These are phyloP conservation scores for Heliothis virescens DNA, from an alignment of 1,140 invertebrate genomes.

Conservation along the genomic window DNA sequence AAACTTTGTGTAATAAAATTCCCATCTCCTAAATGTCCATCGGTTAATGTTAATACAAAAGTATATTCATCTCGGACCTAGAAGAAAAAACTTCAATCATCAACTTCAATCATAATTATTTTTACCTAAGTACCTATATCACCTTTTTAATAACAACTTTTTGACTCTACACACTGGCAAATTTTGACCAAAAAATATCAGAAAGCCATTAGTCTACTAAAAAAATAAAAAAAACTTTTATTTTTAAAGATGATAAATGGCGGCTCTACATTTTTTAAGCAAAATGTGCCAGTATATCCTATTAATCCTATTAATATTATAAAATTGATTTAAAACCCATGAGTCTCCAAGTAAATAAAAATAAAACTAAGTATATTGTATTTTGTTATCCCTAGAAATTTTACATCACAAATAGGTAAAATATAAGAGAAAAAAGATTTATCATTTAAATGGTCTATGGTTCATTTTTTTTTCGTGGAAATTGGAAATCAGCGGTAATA, in stretches of 20 bases:
- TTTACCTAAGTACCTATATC: no score
- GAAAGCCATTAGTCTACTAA: not conserved
- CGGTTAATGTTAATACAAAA: conserved; percentile 95
- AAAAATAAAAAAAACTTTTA: not conserved
- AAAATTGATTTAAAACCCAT: not conserved
- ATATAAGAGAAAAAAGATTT: not conserved
- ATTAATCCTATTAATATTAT: no score
- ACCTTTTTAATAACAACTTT: no score
- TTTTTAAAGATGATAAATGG: conserved; percentile 1
- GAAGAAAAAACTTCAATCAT: no score
- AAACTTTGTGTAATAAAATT: conserved; percentile 97
- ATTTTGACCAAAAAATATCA: not conserved
- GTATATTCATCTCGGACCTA: conserved; percentile 95
- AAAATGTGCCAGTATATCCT: not conserved
- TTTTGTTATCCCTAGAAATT: no score
- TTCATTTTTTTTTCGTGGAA: no score
- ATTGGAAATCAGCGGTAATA: not conserved
- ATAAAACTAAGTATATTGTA: no score
- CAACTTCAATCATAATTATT: no score
- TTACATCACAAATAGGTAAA: not conserved
- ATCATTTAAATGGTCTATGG: no score
- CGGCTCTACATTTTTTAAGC: not conserved
- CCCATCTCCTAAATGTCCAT: conserved; percentile 94
- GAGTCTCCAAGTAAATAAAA: not conserved
- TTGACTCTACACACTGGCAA: not conserved